phyloP scores from a whole-genome alignment of 2,797 vertebrate genomes.

The Acrossocheilus wenchowensis region DNA sequence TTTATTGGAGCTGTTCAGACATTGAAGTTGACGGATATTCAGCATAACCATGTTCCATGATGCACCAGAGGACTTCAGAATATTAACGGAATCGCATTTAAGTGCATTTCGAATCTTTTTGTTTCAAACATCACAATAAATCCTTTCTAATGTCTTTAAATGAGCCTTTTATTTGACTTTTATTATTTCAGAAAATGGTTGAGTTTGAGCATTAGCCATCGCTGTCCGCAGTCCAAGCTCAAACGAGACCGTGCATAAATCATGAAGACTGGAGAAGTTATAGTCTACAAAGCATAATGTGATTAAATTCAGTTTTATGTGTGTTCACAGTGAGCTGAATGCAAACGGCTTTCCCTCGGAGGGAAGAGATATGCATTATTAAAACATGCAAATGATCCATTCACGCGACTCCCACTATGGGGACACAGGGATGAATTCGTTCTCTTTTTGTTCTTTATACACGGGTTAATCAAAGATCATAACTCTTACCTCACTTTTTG shows the following conservation, averaged over 20 bases:
- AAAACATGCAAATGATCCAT: slow-evolving; percentile 62
- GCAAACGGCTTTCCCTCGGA: slow-evolving; percentile 67
- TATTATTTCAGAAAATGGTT: not conserved
- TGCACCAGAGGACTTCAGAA: not conserved
- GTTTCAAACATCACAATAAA: slow-evolving; percentile 12
- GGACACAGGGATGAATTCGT: not conserved
- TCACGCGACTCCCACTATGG: not conserved
- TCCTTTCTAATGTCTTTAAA: not conserved
- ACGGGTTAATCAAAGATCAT: not conserved
- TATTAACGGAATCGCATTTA: not conserved
- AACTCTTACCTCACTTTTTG: not conserved
- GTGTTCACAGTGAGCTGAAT: slow-evolving; percentile 70
- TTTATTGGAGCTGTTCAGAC: not conserved
- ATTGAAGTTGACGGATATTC: not conserved
- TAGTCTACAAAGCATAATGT: slow-evolving; percentile 57
- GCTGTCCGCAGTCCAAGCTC: not conserved
- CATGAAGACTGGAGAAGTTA: slow-evolving; percentile 51
- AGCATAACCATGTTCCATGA: not conserved
- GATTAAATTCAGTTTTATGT: slow-evolving; percentile 63
- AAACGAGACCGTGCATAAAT: slow-evolving; percentile 21
- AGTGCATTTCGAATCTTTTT: slow-evolving; percentile 1
- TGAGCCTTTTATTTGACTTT: not conserved
- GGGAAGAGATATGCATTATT: slow-evolving; percentile 67
- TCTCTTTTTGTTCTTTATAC: not conserved
- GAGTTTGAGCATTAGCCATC: not conserved